Conservation (phyloP, 1,140 invertebrate genomes). For the Drosophila navojoa region DNA sequence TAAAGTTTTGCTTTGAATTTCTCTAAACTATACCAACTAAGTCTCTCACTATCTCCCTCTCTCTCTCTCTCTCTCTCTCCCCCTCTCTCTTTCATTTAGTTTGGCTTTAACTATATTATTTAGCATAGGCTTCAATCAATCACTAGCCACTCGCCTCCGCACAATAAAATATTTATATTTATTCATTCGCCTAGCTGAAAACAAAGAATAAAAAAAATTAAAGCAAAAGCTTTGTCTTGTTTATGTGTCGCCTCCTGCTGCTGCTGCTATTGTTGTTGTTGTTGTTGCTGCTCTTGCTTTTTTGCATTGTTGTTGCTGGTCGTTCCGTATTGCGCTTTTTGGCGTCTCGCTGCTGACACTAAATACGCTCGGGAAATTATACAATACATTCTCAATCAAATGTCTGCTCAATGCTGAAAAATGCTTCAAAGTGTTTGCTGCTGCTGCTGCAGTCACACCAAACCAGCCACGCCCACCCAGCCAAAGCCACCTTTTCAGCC, state of each 20-base stretch:
- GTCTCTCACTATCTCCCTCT: background rate
- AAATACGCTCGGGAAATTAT: constrained; percentile 81
- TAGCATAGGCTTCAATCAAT: background rate
- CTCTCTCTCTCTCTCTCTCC: background rate
- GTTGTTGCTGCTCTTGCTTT: constrained; percentile 35
- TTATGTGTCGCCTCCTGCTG: constrained; percentile 19
- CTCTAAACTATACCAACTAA: too few species aligned
- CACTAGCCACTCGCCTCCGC: background rate
- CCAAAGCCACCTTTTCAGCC: background rate
- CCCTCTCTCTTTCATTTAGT: background rate
- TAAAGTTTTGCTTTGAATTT: too few species aligned
- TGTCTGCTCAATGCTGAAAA: constrained; percentile 74
- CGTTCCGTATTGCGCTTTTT: constrained; percentile 43
- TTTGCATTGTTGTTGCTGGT: constrained; percentile 34
- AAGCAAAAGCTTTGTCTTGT: constrained; percentile 23
- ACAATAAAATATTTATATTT: background rate
- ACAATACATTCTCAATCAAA: constrained; percentile 81
- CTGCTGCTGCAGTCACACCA: constrained; percentile 25
- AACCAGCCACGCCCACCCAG: background rate
- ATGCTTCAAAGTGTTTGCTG: constrained; percentile 69
- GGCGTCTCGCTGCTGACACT: constrained; percentile 63
- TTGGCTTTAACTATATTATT: background rate
- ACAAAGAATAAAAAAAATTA: constrained; percentile 6
- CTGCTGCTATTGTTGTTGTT: constrained; percentile 34
- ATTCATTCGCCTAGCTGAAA: background rate